Evolutionary conservation across 1,140 invertebrate species (phyloP), one percentile per base, ranked within the genome.

Genomic region (Aphelinus atriplicis): DNA sequence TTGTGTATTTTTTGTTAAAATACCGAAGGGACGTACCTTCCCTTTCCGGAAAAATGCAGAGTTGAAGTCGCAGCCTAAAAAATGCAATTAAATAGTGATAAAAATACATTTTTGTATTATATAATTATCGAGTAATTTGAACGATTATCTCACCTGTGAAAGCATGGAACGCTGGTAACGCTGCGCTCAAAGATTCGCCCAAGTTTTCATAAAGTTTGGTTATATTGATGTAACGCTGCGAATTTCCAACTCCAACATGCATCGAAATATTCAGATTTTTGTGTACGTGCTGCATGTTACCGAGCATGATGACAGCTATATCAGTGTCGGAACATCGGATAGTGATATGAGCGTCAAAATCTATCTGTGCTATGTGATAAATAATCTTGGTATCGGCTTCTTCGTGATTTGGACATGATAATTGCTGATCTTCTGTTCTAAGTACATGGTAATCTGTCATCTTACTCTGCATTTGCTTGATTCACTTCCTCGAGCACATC

Each of bases 341-440:
- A 3, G 74, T 62, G 43, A 82, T 72, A 7, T 80, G 63, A 7
- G 48, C 63, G 7, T 78, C 67, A 6, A 58, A 42, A 66, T 79
- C 55, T 7, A 81, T 73, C 72, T 81, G 76, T 61, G 78, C 83
- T 61, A 77, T 63, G 75, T 83, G 82, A 78, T 78, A 81, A 71
- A 82, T 76, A 73, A 81, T 82, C 77, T 81, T 77, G 45, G 81
- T 77, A 75, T 81, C 80, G 7, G 80, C 79, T 80, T 84, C 82
- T 81, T 84, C 82, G 62, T 85, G 83, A 48, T 71, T 45, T 67
- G 58, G 51, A 69, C 68, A 75, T 9, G 63, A 65, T 10, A 65
- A 45, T 56, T 69, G 57, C 9, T 63, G 6, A 10, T n/a, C 26
- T 6, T 26, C 51, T 7, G 10, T 48, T 26, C 3, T 26, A 26